These are phyloP conservation scores for Drosophila pegasa DNA, from an alignment of 2,888 invertebrate genomes.

Conservation along the genomic window DNA sequence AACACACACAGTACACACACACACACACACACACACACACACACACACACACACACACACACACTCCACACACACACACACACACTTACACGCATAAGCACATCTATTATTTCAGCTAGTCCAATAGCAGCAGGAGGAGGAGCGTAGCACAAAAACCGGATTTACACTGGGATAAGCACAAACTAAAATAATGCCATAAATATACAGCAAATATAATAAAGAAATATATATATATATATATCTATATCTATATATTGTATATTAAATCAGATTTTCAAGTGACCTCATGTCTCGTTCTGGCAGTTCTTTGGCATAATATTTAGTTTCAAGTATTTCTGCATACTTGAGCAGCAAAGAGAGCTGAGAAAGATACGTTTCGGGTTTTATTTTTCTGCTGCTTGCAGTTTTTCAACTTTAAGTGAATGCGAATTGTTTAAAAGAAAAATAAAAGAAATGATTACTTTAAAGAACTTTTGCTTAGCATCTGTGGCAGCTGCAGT, in stretches of 20 bases:
- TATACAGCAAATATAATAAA: constrained; percentile 15
- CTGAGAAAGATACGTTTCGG: background rate
- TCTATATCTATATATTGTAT: background rate
- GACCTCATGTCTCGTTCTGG: background rate
- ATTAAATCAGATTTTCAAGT: constrained; percentile 17
- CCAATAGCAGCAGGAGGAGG: constrained; percentile 28
- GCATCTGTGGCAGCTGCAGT: background rate
- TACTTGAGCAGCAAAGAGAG: background rate
- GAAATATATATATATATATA: background rate
- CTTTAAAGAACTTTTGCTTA: background rate
- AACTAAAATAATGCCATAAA: constrained; percentile 23
- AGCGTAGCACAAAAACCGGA: constrained; percentile 25
- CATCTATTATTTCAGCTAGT: constrained; percentile 37
- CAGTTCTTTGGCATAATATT: background rate
- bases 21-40: background rate
- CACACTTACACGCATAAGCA: background rate
- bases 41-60: constrained; percentile 3
- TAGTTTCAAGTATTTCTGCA: constrained; percentile 2
- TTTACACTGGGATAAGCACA: constrained; percentile 49
- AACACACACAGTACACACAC: constrained; percentile 29
- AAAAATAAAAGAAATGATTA: background rate
- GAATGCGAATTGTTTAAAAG: background rate
- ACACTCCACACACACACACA: constrained; percentile 2
- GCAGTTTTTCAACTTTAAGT: background rate
- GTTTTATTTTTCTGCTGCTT: background rate